A percentile compares a stretch with the other conserved stretches of the same genome.
These are phyloP conservation scores for Apodemia duryi DNA, from an alignment of 2,888 invertebrate genomes.

Conservation along the genomic window DNA sequence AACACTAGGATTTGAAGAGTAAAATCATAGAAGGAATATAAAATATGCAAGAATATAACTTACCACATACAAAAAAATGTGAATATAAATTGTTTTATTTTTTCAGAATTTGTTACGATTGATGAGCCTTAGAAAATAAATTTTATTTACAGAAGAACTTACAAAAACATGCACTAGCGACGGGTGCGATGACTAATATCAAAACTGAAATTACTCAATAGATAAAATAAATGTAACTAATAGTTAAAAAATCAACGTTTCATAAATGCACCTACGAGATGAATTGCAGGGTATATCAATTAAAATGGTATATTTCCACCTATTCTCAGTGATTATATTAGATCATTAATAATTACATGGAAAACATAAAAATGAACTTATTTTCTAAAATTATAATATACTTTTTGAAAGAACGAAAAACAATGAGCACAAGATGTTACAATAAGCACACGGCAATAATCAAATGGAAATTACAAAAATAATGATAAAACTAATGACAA, in stretches of 20 bases:
- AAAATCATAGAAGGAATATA: constrained; percentile 36
- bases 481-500: constrained; percentile 52
- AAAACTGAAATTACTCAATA: neutral
- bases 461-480: constrained; percentile 51
- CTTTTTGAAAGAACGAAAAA: constrained; percentile 17
- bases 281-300: neutral
- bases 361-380: constrained; percentile 8
- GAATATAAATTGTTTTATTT: constrained; percentile 26
- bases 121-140: constrained; percentile 10
- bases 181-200: constrained; percentile 1
- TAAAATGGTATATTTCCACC: neutral
- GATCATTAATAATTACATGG: neutral
- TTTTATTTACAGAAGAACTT: constrained; percentile 7
- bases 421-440: constrained; percentile 23
- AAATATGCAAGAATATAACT: constrained; percentile 46
- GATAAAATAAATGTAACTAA: constrained; percentile 5
- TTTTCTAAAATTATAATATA: neutral
- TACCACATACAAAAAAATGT: constrained; percentile 67
- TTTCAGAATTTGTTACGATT: constrained; percentile 7
- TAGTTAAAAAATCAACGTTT: constrained; percentile 4
- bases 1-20: constrained; percentile 9
- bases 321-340: neutral
- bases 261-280: neutral
- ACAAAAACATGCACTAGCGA: constrained; percentile 32
- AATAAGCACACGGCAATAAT: constrained; percentile 18